Percentiles rank a stretch among this genome's conserved stretches.
These are phyloP conservation scores for Steinernema carpocapsae DNA, from an alignment of 2,888 invertebrate genomes.

Conservation along the genomic window DNA sequence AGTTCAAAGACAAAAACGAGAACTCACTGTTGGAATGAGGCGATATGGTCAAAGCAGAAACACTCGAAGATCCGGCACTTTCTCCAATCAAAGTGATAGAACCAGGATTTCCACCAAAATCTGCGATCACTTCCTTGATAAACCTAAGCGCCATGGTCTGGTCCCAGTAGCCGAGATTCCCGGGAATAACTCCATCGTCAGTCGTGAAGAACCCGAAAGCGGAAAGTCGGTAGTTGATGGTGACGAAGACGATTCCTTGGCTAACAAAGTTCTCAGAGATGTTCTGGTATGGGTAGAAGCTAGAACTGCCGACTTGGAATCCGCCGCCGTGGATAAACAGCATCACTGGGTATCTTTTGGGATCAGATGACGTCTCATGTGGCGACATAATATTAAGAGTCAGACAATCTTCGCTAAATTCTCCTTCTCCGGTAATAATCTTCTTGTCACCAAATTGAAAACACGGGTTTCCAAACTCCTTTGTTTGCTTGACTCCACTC, in stretches of 20 bases:
- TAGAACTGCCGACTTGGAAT: background rate
- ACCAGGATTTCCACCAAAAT: conserved; percentile 52
- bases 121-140: conserved; percentile 48
- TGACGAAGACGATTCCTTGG: conserved; percentile 1
- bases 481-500: conserved; percentile 27
- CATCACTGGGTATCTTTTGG: background rate
- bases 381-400: background rate
- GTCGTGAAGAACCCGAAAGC: conserved; percentile 25
- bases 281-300: background rate
- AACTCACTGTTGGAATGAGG: conserved; percentile 27
- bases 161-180: conserved; percentile 30
- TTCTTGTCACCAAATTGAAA: conserved; percentile 36
- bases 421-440: background rate
- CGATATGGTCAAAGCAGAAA: conserved; percentile 46
- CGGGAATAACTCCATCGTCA: conserved; percentile 1
- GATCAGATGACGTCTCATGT: background rate
- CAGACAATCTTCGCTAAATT: conserved; percentile 1
- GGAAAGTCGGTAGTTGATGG: conserved; percentile 16
- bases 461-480: conserved; percentile 37
- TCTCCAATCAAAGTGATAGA: conserved; percentile 57
- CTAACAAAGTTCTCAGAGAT: background rate
- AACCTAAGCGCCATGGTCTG: conserved; percentile 34
- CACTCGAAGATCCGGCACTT: conserved; percentile 55
- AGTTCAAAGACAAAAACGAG: background rate
- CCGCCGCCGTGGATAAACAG: conserved; percentile 18